Percentiles rank a stretch among this genome's conserved stretches.
phyloP scores from a whole-genome alignment of 2,113 vertebrate species.

The human (Homo sapiens) region GRCh38 chr2:133443501-133444000 shows the following conservation, averaged over 20 bases:
- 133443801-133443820: neutral
- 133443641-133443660: neutral
- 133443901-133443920: neutral
- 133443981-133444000: neutral
- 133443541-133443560: neutral
- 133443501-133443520: neutral
- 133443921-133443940: neutral
- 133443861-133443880: neutral
- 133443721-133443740: neutral
- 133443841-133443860: neutral
- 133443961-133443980: neutral
- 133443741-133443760: neutral
- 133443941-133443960: neutral
- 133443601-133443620: neutral
- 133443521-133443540: accelerated
- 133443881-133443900: neutral
- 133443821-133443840: neutral
- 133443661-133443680: neutral
- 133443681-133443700: neutral
- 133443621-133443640: neutral
- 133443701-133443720: neutral
- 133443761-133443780: neutral
- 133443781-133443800: neutral
- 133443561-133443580: neutral
- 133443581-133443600: neutral